Base-by-base conservation (phyloP, 2,113 vertebrate species). In the Ancistrus triradiatus region DNA sequence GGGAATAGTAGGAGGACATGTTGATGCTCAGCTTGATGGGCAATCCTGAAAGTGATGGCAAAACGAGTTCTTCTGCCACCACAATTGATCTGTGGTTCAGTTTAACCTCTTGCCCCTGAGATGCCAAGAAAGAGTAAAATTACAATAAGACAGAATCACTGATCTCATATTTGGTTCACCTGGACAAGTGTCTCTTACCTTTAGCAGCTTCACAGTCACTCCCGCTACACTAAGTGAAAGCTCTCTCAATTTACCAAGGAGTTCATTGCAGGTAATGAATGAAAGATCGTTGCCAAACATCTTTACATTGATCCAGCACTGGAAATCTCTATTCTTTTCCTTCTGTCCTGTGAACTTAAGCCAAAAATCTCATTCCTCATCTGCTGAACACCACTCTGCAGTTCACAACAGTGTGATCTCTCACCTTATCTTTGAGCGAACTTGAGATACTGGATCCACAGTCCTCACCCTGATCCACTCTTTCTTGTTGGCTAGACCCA, bases 231-330 rank as follows among this genome's bases (percentile, higher is more conserved):
- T 89, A 49, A 93, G 84, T 8, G 88, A 91, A 47, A 86, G 72
- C 28, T 49, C 79, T 48, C 84, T 86, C 15, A 86, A 10, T 24
- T 79, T 86, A 18, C 69, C 69, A 59, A 75, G 70, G 60, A 90
- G 46, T 31, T 86, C 84, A 15, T 86, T 78, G 18, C 91, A 94
- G 43, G 87, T 85, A 22, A 91, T 63, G 25, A 86, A 84, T 8
- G 68, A 85, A 68, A 95, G 71, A 71, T 96, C 88, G 5, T 87
- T 91, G 33, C 92, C 91, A 64, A 92, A 91, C 67, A 94, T 76
- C 71, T 91, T 93, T 17, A 92, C 51, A 13, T 83, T 83, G 18
- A 93, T 57, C 61, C 84, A 77, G 52, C 91, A 95, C 19, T 27
- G 78, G 27, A 87, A 73, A 0, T 31, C 56, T 1, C 0, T 14